These are phyloP conservation scores for Aleiodes sp. DNA, from an alignment of 1,140 invertebrate species.

Conservation along the genomic window DNA sequence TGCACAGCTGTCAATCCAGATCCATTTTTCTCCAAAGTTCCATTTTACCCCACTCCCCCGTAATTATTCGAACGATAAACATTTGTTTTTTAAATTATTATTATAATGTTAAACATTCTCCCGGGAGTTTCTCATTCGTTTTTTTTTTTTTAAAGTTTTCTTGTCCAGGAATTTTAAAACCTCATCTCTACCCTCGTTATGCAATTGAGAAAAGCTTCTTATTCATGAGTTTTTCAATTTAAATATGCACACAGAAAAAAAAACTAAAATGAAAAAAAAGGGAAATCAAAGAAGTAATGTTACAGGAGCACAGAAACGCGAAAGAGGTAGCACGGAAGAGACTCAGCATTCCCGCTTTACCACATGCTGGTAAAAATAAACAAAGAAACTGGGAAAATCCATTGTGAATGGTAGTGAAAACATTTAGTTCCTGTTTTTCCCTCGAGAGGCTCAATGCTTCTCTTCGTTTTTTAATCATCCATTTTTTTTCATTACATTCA, in stretches of 20 bases:
- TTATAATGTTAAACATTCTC: too few relatives aligned
- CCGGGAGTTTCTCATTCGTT: too few relatives aligned
- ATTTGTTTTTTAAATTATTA: too few relatives aligned
- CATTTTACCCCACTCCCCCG: too few relatives aligned
- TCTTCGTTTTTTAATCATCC: not conserved
- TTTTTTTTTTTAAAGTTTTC: too few relatives aligned
- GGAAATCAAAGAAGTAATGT: not conserved
- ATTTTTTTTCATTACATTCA: not conserved
- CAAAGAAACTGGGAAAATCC: too few relatives aligned
- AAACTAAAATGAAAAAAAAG: not conserved
- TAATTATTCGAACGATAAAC: too few relatives aligned
- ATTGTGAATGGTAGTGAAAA: not conserved
- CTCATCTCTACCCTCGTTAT: conserved; percentile 1
- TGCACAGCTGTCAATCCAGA: too few relatives aligned
- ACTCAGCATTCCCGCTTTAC: not conserved
- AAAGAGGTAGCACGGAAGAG: not conserved
- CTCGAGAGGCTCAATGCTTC: not conserved
- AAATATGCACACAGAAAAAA: too few relatives aligned
- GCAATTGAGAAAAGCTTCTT: not conserved
- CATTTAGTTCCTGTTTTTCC: not conserved
- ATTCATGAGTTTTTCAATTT: not conserved
- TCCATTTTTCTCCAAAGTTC: too few relatives aligned
- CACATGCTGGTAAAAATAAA: conserved; percentile 1
- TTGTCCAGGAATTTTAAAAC: too few relatives aligned
- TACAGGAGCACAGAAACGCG: not conserved